Evolutionary conservation across 2,888 invertebrate species (phyloP).

Genomic region (Tenthredo mesomela): DNA sequence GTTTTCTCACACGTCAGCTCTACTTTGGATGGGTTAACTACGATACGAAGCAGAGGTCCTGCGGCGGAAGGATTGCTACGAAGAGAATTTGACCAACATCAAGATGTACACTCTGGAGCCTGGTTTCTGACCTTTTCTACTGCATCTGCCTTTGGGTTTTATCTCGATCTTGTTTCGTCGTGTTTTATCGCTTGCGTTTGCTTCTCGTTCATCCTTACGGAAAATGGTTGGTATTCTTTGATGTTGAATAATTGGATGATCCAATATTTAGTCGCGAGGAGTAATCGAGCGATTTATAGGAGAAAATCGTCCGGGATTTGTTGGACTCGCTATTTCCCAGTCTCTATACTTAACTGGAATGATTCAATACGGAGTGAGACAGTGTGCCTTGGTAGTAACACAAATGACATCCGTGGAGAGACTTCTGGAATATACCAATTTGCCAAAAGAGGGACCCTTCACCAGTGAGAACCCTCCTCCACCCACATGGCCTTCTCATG

Average conservation of each 20-base stretch:
- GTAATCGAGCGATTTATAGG: background rate
- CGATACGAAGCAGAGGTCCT: constrained; percentile 90
- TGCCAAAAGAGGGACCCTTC: constrained; percentile 83
- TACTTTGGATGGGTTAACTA: constrained; percentile 90
- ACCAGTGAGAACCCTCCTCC: constrained; percentile 78
- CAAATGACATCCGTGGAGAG: constrained; percentile 91
- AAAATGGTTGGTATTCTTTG: constrained; percentile 77
- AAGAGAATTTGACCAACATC: constrained; percentile 85
- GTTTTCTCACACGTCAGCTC: constrained; percentile 95
- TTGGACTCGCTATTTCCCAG: constrained; percentile 87
- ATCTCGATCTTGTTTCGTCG: constrained; percentile 86
- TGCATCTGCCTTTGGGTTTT: constrained; percentile 86
- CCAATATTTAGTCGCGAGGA: background rate
- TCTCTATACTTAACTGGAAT: constrained; percentile 87
- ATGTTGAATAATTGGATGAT: background rate
- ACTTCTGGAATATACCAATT: constrained; percentile 87
- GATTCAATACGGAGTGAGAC: constrained; percentile 89
- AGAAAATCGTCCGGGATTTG: constrained; percentile 80
- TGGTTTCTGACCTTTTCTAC: constrained; percentile 85
- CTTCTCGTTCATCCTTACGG: constrained; percentile 82
- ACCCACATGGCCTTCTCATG: constrained; percentile 84
- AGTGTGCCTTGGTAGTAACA: constrained; percentile 86
- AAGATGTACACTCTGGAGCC: constrained; percentile 86
- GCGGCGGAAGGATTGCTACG: constrained; percentile 83
- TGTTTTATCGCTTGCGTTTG: constrained; percentile 84